These are phyloP conservation scores for Heliconius hewitsoni DNA, from an alignment of 1,140 invertebrate genomes.

Conservation along the genomic window DNA sequence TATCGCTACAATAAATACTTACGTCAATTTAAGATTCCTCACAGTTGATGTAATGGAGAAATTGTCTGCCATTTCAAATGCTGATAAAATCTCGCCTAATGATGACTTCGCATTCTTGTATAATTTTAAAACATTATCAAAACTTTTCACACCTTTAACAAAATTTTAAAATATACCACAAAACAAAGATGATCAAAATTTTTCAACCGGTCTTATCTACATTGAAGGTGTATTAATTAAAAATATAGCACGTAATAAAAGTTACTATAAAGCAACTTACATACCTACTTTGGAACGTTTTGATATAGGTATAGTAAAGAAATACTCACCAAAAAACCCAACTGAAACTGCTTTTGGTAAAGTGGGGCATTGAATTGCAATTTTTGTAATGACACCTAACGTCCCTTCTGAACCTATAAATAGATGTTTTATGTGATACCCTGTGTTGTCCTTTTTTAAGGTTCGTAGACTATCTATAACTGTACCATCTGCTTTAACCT, in stretches of 20 bases:
- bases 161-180: not conserved
- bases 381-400: conserved; percentile 96
- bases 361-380: conserved; percentile 93
- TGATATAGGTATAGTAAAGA: not conserved
- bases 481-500: conserved; percentile 93
- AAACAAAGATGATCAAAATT: too few species aligned
- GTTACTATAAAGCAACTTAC: too few species aligned
- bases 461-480: conserved; percentile 92
- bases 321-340: conserved; percentile 91
- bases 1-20: conserved; percentile 39
- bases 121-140: conserved; percentile 89
- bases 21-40: conserved; percentile 65
- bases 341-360: conserved; percentile 90
- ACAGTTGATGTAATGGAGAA: conserved; percentile 59
- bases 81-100: conserved; percentile 94
- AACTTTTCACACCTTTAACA: conserved; percentile 85
- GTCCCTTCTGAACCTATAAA: conserved; percentile 99
- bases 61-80: conserved; percentile 95
- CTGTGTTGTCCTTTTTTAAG: conserved; percentile 98
- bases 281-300: too few species aligned
- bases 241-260: too few species aligned
- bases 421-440: conserved; percentile 97
- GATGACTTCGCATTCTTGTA: conserved; percentile 87
- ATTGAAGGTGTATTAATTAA: too few species aligned
- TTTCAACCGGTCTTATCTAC: too few species aligned